These are phyloP conservation scores for Clostera curtula DNA, from an alignment of 2,888 invertebrate genomes.

Conservation along the genomic window DNA sequence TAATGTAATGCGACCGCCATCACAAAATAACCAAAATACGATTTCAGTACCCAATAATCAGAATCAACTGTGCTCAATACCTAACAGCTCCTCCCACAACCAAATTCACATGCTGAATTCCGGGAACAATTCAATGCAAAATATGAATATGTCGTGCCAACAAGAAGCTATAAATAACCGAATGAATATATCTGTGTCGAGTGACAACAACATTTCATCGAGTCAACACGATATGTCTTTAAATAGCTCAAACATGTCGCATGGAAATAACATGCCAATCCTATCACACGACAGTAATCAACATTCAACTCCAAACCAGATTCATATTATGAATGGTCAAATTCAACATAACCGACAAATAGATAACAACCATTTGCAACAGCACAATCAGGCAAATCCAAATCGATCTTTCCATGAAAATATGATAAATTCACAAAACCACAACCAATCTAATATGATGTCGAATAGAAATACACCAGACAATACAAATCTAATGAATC, in stretches of 20 bases:
- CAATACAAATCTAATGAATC: constrained; percentile 50
- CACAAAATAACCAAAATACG: constrained; percentile 55
- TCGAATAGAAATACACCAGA: constrained; percentile 56
- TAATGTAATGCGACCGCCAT: constrained; percentile 51
- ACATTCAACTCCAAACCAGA: constrained; percentile 51
- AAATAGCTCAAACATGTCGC: constrained; percentile 47
- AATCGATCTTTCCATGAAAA: constrained; percentile 59
- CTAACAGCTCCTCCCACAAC: constrained; percentile 48
- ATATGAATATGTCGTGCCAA: constrained; percentile 60
- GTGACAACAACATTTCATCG: constrained; percentile 45
- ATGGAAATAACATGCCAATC: constrained; percentile 54
- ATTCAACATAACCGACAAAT: constrained; percentile 59
- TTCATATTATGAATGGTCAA: constrained; percentile 68
- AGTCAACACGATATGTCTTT: constrained; percentile 51
- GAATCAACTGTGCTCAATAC: constrained; percentile 60
- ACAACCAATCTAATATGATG: constrained; percentile 47
- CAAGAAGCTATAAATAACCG: constrained; percentile 56
- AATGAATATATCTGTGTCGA: constrained; percentile 44
- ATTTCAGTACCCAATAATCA: constrained; percentile 48
- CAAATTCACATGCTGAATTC: constrained; percentile 60
- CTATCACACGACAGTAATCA: constrained; percentile 56
- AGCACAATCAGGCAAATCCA: constrained; percentile 41
- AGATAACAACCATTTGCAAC: constrained; percentile 54
- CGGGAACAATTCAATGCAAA: constrained; percentile 56
- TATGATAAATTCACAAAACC: constrained; percentile 43